phyloP scores from a whole-genome alignment of 2,797 vertebrate genomes.

The Platalea minor region DNA sequence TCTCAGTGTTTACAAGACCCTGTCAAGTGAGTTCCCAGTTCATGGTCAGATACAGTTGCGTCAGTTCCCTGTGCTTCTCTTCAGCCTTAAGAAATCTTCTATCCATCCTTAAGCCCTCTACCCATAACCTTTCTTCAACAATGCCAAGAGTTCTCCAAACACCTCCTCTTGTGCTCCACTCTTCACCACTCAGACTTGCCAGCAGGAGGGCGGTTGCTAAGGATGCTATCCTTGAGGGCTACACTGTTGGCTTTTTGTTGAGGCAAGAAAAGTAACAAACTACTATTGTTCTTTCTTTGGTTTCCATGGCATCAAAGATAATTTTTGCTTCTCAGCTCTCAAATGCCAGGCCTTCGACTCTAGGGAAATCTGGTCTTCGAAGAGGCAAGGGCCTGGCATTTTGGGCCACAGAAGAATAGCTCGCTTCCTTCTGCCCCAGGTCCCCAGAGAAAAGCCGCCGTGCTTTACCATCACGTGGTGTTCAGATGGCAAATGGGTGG shows the following conservation, averaged over 20 bases:
- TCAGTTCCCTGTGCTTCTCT: neutral
- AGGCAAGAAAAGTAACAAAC: conserved; percentile 11
- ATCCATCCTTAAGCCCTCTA: neutral
- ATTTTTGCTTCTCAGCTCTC: neutral
- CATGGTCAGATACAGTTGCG: neutral
- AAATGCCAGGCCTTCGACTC: neutral
- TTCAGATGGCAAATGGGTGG: neutral
- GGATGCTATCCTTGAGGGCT: neutral
- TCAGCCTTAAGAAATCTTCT: neutral
- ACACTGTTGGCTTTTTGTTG: neutral
- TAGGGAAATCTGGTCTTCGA: neutral
- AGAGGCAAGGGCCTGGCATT: neutral
- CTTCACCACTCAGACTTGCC: neutral
- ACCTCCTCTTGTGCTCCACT: neutral
- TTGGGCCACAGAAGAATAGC: fast-evolving
- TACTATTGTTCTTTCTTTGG: neutral
- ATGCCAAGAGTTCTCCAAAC: neutral
- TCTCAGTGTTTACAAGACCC: neutral
- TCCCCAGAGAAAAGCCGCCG: neutral
- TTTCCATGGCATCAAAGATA: conserved; percentile 24
- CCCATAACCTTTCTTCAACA: neutral
- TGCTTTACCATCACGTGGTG: neutral
- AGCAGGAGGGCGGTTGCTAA: neutral
- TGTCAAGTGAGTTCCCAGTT: neutral
- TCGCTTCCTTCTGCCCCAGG: neutral